A percentile compares a stretch with the other conserved stretches of the same genome.
phyloP scores from a whole-genome alignment of 2,113 vertebrate genomes.

The Notarius lentiginosus region DNA sequence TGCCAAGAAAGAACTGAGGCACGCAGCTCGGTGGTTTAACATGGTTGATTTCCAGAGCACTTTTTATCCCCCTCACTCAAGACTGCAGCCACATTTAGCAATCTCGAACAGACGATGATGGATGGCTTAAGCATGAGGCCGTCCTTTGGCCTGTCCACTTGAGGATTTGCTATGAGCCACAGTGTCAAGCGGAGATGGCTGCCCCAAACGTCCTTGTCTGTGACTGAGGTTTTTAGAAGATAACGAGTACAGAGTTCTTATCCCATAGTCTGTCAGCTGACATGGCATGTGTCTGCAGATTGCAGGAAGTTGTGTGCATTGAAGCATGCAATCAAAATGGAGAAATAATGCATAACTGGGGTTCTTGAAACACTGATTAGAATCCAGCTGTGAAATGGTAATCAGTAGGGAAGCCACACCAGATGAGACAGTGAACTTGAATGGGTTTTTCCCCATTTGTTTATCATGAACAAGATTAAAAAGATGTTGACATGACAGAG shows the following conservation, averaged over 20 bases:
- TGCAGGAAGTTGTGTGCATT: slow-evolving; percentile 15
- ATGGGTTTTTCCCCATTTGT: background rate
- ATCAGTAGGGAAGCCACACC: background rate
- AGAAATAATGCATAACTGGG: background rate
- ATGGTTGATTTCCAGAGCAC: slow-evolving; percentile 24
- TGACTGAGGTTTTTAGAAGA: slow-evolving; percentile 52
- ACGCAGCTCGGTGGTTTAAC: background rate
- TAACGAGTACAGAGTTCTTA: slow-evolving; percentile 53
- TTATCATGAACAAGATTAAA: background rate
- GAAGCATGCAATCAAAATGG: background rate
- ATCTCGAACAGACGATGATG: slow-evolving; percentile 55
- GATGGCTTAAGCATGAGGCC: slow-evolving; percentile 30
- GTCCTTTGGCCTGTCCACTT: slow-evolving; percentile 45
- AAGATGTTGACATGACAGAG: background rate
- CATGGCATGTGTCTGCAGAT: background rate
- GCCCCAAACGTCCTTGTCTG: slow-evolving; percentile 47
- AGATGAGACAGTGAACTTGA: no score
- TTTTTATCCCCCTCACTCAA: slow-evolving; percentile 43
- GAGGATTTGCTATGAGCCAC: slow-evolving; percentile 43
- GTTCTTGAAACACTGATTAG: background rate
- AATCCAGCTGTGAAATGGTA: slow-evolving; percentile 9
- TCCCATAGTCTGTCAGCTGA: slow-evolving; percentile 62
- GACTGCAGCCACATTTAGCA: slow-evolving; percentile 17
- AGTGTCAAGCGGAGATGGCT: slow-evolving; percentile 49
- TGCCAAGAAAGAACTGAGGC: slow-evolving; percentile 4